phyloP scores from a whole-genome alignment of 2,888 invertebrate species.

The Drosophila neutralis region DNA sequence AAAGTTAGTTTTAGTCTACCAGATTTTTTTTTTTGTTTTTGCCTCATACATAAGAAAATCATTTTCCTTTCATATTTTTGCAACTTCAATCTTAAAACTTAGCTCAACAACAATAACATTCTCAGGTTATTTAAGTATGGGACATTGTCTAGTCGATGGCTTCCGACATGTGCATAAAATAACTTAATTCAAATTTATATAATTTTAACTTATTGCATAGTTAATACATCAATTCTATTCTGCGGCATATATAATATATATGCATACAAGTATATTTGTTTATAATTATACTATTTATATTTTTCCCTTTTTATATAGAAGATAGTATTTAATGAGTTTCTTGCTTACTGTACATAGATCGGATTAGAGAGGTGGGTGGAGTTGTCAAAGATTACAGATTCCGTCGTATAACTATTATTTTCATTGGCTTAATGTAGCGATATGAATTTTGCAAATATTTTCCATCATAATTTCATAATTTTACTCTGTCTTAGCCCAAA shows the following conservation, averaged over 20 bases:
- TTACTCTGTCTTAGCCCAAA: constrained; percentile 49
- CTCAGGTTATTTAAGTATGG: constrained; percentile 6
- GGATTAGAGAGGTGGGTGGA: constrained; percentile 56
- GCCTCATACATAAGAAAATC: constrained; percentile 16
- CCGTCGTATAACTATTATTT: constrained; percentile 43
- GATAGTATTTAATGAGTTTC: constrained; percentile 23
- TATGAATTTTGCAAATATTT: constrained; percentile 57
- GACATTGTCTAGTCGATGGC: constrained; percentile 34
- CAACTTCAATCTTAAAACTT: not conserved
- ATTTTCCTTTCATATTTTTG: not conserved
- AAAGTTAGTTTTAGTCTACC: constrained; percentile 25
- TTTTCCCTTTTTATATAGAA: constrained; percentile 4
- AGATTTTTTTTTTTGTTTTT: not conserved
- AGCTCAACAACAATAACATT: not conserved
- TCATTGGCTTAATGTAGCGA: constrained; percentile 60
- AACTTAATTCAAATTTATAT: constrained; percentile 36
- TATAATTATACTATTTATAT: constrained; percentile 17
- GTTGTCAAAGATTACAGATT: constrained; percentile 51
- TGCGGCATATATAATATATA: constrained; percentile 18
- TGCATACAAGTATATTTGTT: constrained; percentile 5
- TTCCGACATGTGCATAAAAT: constrained; percentile 40
- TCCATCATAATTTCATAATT: constrained; percentile 22
- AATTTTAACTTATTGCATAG: constrained; percentile 39
- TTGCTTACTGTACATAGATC: constrained; percentile 41
- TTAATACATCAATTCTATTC: constrained; percentile 48